Evolutionary conservation across 2,888 invertebrate genomes (phyloP), one percentile per base, ranked within the genome.

Genomic region (Augochlorella aurata): DNA sequence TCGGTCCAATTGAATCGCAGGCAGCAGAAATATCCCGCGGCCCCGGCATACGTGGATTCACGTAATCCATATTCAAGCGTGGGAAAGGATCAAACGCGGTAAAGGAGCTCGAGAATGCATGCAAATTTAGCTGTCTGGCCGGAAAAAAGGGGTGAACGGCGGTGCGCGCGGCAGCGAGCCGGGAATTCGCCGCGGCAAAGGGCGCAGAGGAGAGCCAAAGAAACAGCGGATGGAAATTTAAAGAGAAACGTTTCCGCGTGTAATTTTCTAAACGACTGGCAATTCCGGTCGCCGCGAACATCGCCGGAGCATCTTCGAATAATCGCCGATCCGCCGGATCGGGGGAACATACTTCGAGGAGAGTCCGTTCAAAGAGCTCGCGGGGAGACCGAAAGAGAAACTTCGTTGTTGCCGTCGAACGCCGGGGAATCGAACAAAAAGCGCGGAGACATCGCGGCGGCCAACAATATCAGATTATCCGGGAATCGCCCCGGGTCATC

Each of bases 121-220:
- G 82, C 24, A 82, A 82, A 82, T 76, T 76, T 69, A 18, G 61
- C 67, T 69, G 79, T 47, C 63, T 18, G 54, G 44, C 12, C 14
- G 38, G 67, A 45, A 44, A 52, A 66, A 71, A 61, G 44, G 24
- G 50, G 21, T 58, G 58, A 58, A 58, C 21, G 72, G 38, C 24
- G 45, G 47, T 38, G 29, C 29, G 61, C 29, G 38, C n/a, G 67
- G 61, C 61, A 77, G 45, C 44, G 58, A 4, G 67, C 61, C 18
- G 38, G 63, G 38, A 63, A 70, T 38, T 38, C 69, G 38, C 24
- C 29, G 50, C 38, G 49, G 69, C 50, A 50, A 50, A 69, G 50
- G 29, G 38, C 50, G 50, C n/a, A 52, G 50, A 52, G 44, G n/a
- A 16, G 69, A 71, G 29, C 58, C 72, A n/a, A 47, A 44, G 72